A percentile compares a stretch with the other conserved stretches of the same genome.
Evolutionary conservation across 2,113 vertebrate species (phyloP).

Genomic region (Hemiprocne comata): DNA sequence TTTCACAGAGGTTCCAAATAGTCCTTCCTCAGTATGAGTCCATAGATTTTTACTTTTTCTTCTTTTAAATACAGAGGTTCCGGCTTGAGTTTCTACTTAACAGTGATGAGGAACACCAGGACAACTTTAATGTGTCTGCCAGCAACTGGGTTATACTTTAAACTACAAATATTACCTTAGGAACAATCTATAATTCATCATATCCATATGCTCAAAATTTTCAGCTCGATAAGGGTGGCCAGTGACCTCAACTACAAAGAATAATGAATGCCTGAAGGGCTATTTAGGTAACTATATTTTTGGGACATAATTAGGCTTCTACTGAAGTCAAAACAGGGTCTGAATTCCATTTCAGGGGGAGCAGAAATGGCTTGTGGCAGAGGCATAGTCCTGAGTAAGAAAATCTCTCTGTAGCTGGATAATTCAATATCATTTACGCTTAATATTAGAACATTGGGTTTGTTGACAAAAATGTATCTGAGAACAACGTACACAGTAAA

Average conservation of each 20-base stretch:
- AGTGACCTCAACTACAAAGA: background rate
- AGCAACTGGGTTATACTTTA: background rate
- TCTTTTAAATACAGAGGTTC: slow-evolving; percentile 41
- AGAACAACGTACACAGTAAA: background rate
- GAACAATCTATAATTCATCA: background rate
- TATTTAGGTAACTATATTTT: background rate
- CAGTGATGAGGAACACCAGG: slow-evolving; percentile 44
- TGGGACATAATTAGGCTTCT: background rate
- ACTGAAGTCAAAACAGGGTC: background rate
- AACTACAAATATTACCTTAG: background rate
- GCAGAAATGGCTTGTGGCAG: background rate
- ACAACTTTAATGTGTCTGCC: background rate
- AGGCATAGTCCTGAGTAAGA: background rate
- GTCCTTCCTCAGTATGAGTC: background rate
- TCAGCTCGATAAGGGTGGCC: background rate
- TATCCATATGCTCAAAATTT: background rate
- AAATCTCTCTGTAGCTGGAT: background rate
- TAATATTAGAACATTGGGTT: background rate
- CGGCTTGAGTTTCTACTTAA: slow-evolving; percentile 36
- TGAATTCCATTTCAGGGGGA: background rate
- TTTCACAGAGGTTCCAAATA: slow-evolving; percentile 47
- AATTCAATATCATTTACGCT: background rate
- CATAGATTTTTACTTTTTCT: background rate
- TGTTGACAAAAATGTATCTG: background rate
- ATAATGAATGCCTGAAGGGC: background rate